Percentiles rank a stretch among this genome's conserved stretches.
phyloP scores from a whole-genome alignment of 2,888 invertebrate species.

The Ecliptopera silaceata region DNA sequence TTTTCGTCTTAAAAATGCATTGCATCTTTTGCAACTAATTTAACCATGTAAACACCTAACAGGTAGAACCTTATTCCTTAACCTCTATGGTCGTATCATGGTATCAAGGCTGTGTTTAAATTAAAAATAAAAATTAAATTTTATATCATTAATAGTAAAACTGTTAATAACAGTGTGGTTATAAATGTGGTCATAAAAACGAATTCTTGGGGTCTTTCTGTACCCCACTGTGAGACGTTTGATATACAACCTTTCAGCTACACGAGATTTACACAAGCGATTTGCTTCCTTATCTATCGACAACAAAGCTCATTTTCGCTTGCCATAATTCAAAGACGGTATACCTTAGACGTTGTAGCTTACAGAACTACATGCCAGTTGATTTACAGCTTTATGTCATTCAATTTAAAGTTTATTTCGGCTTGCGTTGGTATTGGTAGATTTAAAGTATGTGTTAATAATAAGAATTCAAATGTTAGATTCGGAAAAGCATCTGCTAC shows the following conservation, averaged over 20 bases:
- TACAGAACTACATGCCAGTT: not conserved
- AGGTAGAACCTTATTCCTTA: too few species aligned
- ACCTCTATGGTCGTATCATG: too few species aligned
- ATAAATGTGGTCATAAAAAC: conserved; percentile 67
- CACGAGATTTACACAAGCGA: conserved; percentile 12
- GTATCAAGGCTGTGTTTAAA: not conserved
- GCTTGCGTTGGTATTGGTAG: conserved; percentile 7
- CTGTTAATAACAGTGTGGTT: conserved; percentile 68
- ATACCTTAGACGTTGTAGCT: conserved; percentile 1
- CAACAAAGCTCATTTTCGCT: conserved; percentile 28
- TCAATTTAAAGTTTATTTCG: conserved; percentile 5
- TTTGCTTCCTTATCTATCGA: conserved; percentile 12
- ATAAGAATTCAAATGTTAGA: conserved; percentile 48
- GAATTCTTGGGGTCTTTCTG: conserved; percentile 62
- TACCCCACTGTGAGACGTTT: conserved; percentile 70
- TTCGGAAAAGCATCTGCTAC: conserved; percentile 61
- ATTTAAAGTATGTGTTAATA: conserved; percentile 46
- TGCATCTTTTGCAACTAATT: too few species aligned
- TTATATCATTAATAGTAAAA: conserved; percentile 70
- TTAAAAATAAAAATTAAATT: conserved; percentile 60
- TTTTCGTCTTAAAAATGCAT: too few species aligned
- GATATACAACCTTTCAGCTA: conserved; percentile 45
- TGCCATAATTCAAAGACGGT: conserved; percentile 5
- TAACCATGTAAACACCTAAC: too few species aligned
- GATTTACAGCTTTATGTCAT: conserved; percentile 6